Evolutionary conservation across 2,888 invertebrate species (phyloP).

Genomic region (Ptycholaimellus sp.): DNA sequence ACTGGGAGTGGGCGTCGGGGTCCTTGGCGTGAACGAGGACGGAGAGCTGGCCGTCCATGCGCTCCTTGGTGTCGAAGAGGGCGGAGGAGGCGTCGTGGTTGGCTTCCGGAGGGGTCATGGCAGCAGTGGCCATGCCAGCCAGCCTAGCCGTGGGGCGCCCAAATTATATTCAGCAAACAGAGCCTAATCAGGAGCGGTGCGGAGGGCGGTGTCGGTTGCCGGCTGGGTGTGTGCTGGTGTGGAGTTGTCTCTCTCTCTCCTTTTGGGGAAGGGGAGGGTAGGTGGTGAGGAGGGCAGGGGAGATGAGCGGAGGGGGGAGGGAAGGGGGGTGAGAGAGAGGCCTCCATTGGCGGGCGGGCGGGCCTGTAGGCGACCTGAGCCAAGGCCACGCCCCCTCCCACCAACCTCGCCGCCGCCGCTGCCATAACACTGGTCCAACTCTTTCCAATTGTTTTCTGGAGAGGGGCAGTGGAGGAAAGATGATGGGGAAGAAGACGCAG

Average conservation of each 20-base stretch:
- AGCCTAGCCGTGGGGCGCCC: too few species aligned
- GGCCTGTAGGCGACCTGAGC: too few species aligned
- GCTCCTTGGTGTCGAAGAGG: not conserved
- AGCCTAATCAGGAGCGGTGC: not conserved
- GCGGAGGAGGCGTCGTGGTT: too few species aligned
- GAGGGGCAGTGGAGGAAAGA: too few species aligned
- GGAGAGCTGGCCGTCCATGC: constrained; percentile 8
- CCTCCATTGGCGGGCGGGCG: not conserved
- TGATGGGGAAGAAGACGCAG: too few species aligned
- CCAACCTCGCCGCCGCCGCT: too few species aligned
- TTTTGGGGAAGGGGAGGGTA: not conserved
- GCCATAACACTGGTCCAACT: too few species aligned
- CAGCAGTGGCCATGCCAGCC: too few species aligned
- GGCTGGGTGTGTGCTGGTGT: not conserved
- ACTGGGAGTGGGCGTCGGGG: constrained; percentile 3
- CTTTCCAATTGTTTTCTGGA: too few species aligned
- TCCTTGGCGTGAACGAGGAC: constrained; percentile 7
- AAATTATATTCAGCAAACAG: not conserved
- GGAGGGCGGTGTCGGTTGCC: not conserved
- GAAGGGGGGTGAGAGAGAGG: not conserved
- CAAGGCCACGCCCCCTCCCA: too few species aligned
- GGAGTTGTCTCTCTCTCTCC: not conserved
- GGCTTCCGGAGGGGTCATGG: too few species aligned
- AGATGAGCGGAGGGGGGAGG: not conserved
- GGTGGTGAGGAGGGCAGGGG: not conserved